A percentile compares a stretch with the other conserved stretches of the same genome.
Evolutionary conservation across 2,113 vertebrate genomes (phyloP).

Genomic region (Anser cygnoides): DNA sequence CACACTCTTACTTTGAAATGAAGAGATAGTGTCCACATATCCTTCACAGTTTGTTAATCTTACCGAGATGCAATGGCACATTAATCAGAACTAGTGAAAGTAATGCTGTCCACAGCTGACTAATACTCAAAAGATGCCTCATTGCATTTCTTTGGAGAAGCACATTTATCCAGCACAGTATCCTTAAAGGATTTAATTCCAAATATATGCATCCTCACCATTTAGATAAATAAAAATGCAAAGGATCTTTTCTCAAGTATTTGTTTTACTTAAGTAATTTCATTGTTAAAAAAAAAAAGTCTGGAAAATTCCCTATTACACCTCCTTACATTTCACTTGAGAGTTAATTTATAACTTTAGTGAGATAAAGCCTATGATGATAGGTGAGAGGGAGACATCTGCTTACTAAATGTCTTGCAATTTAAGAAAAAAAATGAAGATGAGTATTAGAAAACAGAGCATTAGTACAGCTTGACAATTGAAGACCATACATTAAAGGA

Average conservation of each 20-base stretch:
- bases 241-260: background rate
- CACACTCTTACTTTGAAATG: constrained; percentile 15
- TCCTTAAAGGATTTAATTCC: background rate
- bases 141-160: background rate
- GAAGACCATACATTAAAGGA: background rate
- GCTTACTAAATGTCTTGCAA: background rate
- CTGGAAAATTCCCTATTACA: background rate
- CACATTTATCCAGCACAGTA: background rate
- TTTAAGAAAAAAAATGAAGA: background rate
- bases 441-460: background rate
- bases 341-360: background rate
- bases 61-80: background rate
- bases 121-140: background rate
- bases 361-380: background rate
- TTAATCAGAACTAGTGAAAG: constrained; percentile 31
- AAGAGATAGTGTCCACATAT: constrained; percentile 22
- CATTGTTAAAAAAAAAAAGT: background rate
- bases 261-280: background rate
- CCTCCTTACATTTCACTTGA: background rate
- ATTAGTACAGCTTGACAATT: background rate
- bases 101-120: background rate
- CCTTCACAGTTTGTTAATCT: constrained; percentile 54
- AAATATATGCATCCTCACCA: background rate
- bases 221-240: background rate
- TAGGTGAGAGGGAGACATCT: background rate